Base-by-base conservation (phyloP, 2,113 vertebrate species). In the Corythaeola cristata region DNA sequence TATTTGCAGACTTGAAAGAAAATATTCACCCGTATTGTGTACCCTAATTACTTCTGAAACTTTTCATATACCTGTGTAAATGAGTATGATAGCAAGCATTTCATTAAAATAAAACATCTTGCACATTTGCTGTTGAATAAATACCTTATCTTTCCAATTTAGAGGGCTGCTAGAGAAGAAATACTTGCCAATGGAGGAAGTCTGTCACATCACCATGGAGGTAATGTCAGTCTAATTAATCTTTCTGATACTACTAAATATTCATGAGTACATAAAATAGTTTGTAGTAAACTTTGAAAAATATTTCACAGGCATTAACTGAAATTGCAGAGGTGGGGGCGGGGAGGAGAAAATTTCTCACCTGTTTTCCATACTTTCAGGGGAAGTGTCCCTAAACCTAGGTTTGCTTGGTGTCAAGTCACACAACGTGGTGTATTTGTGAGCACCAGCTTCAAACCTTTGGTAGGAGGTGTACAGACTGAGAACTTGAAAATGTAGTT, bases 131-230 rank as follows among this genome's bases (percentile, higher is more conserved):
- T 87, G 52, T 93, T 73, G 41, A 86, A 47, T 81, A 80, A 91
- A 69, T 84, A 66, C 68, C 22, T 64, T 88, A 4, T 96, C 90
- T 93, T 95, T 97, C 49, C 82, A 82, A 97, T 97, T 93, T 97
- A 99, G 99, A 98, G 98, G 96, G 98, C 99, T 96, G 99, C 99
- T 97, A 98, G 99, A 98, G 99, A 99, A 79, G 99, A 99, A 98
- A 99, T 99, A 95, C 99, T 99, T 94, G 99, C 99, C 95, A 99
- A 99, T 86, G 99, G 99, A 97, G 99, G 99, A 93, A 99, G 99
- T 93, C 98, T 99, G 96, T 99, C 99, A 83, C 99, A 99, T 98
- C 99, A 99, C 89, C 99, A 99, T 35, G 99, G 99, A 99, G 99
- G 99, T 99, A 99, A 94, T 97, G 63, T 71, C 45, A 56, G 68